phyloP scores from a whole-genome alignment of 35 echinoderm and acorn worm genomes.

The Lytechinus variegatus region DNA sequence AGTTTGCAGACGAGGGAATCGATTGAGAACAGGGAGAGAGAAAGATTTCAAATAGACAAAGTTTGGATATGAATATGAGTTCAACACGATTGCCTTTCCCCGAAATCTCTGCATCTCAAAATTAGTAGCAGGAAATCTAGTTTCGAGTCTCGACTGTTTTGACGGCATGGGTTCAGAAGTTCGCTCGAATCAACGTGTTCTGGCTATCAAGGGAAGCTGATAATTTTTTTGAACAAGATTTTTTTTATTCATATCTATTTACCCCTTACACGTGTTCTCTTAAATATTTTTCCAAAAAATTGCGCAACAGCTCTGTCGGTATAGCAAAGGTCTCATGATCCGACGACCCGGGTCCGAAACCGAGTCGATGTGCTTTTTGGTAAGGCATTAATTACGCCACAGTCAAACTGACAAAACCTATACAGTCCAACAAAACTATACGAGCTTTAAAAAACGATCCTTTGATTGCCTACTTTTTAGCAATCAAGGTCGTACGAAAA shows the following conservation, averaged over 20 bases:
- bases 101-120: constrained; percentile 21
- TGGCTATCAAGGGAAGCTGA: neutral
- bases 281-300: neutral
- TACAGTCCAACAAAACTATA: too few relatives aligned
- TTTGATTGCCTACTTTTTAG: too few relatives aligned
- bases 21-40: neutral
- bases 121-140: constrained; percentile 36
- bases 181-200: neutral
- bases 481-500: too few relatives aligned
- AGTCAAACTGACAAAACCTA: too few relatives aligned
- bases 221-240: neutral
- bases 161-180: neutral
- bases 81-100: neutral
- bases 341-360: too few relatives aligned
- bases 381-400: too few relatives aligned
- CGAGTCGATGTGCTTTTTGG: too few relatives aligned
- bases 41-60: neutral
- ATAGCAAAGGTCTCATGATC: too few relatives aligned
- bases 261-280: neutral
- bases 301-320: too few relatives aligned
- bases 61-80: neutral
- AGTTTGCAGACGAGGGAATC: neutral
- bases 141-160: constrained; percentile 11
- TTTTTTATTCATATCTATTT: too few relatives aligned
- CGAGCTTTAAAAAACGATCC: too few relatives aligned